Conservation (phyloP, 2,888 invertebrate species). For the Tromatobia lineatoria region DNA sequence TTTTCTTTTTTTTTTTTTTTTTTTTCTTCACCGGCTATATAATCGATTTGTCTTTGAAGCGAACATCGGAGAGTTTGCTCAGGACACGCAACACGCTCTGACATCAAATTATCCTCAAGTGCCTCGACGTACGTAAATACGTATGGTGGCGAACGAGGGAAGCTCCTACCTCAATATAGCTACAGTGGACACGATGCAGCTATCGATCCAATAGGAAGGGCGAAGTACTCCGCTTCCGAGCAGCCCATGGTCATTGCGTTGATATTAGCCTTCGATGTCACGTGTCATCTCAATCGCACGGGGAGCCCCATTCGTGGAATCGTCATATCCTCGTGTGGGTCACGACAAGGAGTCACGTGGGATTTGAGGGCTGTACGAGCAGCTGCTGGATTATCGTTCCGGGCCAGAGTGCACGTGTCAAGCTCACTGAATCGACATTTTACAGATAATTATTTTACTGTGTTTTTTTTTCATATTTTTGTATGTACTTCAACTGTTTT, state of each 20-base stretch:
- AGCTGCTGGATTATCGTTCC: slow-evolving; percentile 74
- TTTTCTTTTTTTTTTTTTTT: neutral
- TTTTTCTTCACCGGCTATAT: slow-evolving; percentile 24
- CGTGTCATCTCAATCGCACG: slow-evolving; percentile 79
- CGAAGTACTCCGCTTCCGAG: slow-evolving; percentile 75
- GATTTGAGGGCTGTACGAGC: slow-evolving; percentile 72
- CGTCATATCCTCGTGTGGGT: slow-evolving; percentile 43
- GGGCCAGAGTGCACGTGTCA: slow-evolving; percentile 54
- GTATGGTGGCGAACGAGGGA: slow-evolving; percentile 27
- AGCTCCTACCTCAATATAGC: slow-evolving; percentile 46
- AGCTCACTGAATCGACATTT: slow-evolving; percentile 16
- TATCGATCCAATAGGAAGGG: slow-evolving; percentile 76
- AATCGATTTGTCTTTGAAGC: slow-evolving; percentile 56
- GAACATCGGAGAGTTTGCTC: slow-evolving; percentile 34
- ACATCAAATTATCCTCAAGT: slow-evolving; percentile 58
- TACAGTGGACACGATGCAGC: slow-evolving; percentile 50
- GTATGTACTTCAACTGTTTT: neutral
- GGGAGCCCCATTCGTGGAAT: slow-evolving; percentile 41
- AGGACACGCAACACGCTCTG: slow-evolving; percentile 41
- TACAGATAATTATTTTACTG: slow-evolving; percentile 3
- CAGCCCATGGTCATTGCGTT: slow-evolving; percentile 72
- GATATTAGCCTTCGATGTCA: slow-evolving; percentile 79
- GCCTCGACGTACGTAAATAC: slow-evolving; percentile 43
- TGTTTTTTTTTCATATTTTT: neutral
- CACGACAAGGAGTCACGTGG: slow-evolving; percentile 41